Conservation (phyloP, 2,113 vertebrate genomes). For the Pungitius pungitius region DNA sequence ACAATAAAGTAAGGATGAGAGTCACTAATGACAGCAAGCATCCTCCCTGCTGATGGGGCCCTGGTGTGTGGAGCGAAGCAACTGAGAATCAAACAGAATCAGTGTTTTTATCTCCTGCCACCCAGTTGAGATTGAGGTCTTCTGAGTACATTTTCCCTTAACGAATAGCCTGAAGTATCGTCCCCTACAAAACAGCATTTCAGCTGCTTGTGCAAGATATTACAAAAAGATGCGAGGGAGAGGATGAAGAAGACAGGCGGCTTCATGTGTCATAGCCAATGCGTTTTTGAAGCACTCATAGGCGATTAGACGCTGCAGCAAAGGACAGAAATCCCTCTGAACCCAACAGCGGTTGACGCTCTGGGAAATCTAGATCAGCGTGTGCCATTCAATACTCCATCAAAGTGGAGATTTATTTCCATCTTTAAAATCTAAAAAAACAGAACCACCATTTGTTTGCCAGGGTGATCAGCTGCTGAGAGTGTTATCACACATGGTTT, state of each 20-base stretch:
- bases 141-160: constrained; percentile 22
- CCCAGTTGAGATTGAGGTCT: constrained; percentile 11
- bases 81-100: constrained; percentile 11
- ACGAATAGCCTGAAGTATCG: constrained; percentile 18
- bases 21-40: background rate
- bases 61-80: constrained; percentile 4
- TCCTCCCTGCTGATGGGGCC: constrained; percentile 11
- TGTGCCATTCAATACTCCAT: background rate
- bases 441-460: constrained; percentile 39
- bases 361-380: constrained; percentile 21
- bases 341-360: background rate
- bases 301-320: constrained; percentile 9
- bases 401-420: background rate
- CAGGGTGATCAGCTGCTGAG: constrained; percentile 35
- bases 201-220: constrained; percentile 33
- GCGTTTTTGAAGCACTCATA: constrained; percentile 13
- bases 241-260: background rate
- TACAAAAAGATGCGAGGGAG: constrained; percentile 17
- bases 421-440: constrained; percentile 12
- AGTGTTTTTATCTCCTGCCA: constrained; percentile 1
- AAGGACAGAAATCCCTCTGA: constrained; percentile 18
- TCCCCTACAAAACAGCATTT: constrained; percentile 11
- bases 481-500: background rate
- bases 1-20: constrained; percentile 20
- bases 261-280: background rate